A percentile compares a stretch with the other conserved stretches of the same genome.
phyloP scores from a whole-genome alignment of 2,797 vertebrate species.

The Takifugu rubripes region DNA sequence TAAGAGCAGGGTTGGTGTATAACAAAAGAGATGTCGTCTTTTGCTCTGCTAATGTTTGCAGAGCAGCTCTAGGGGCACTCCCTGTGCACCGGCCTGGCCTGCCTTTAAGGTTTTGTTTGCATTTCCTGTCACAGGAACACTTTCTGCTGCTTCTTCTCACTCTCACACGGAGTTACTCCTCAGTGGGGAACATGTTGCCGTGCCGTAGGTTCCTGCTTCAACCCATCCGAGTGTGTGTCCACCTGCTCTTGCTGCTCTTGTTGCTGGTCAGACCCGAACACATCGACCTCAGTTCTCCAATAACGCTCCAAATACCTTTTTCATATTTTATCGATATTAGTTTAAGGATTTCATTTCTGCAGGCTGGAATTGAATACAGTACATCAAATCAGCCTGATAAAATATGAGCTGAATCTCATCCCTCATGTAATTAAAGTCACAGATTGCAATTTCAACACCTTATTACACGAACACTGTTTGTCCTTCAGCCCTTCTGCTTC shows the following conservation, averaged over 20 bases:
- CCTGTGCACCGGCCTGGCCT: slow-evolving; percentile 30
- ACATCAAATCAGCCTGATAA: background rate
- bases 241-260: background rate
- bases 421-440: background rate
- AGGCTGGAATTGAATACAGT: background rate
- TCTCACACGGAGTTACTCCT: background rate
- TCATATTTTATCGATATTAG: background rate
- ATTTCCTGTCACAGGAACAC: slow-evolving; percentile 48
- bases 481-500: too few species aligned
- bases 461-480: too few species aligned
- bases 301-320: too few species aligned
- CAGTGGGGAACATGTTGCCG: too few species aligned
- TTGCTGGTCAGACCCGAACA: background rate
- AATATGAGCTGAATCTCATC: background rate
- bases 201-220: slow-evolving; percentile 6
- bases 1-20: background rate
- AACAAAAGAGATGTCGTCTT: slow-evolving; percentile 10
- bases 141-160: slow-evolving; percentile 12
- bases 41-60: slow-evolving; percentile 50
- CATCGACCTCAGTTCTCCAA: background rate
- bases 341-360: background rate
- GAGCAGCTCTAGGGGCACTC: slow-evolving; percentile 45
- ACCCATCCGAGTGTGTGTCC: background rate
- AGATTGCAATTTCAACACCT: too few species aligned
- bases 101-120: slow-evolving; percentile 54